Evolutionary conservation across 1,140 invertebrate species (phyloP).

Genomic region (Eciton burchellii): DNA sequence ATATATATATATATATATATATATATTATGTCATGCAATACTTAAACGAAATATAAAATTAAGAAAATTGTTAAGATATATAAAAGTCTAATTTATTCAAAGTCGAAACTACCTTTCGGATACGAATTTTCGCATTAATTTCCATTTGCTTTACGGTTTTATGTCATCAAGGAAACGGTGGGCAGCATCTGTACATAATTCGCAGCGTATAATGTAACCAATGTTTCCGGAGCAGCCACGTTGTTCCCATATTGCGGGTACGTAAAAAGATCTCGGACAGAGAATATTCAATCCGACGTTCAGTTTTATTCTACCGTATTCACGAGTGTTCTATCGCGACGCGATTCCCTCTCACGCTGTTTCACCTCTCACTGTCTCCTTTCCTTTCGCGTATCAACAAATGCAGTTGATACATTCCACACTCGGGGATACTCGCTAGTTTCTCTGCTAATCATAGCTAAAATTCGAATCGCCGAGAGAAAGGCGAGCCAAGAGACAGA

Average conservation of each 20-base stretch:
- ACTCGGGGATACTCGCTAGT: constrained; percentile 46
- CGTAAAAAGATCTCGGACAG: constrained; percentile 66
- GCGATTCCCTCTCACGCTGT: constrained; percentile 19
- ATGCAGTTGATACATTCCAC: constrained; percentile 32
- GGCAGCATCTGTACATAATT: constrained; percentile 80
- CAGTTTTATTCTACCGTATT: constrained; percentile 47
- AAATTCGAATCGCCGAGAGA: constrained; percentile 30
- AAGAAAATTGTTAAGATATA: background rate
- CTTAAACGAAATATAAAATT: background rate
- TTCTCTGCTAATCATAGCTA: constrained; percentile 51
- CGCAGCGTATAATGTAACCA: constrained; percentile 75
- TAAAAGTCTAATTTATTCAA: background rate
- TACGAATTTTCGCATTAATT: constrained; percentile 12
- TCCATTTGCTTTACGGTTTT: background rate
- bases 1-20: too few relatives aligned
- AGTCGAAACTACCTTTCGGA: background rate
- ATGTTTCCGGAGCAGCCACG: constrained; percentile 77
- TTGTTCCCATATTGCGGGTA: constrained; percentile 77
- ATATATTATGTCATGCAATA: background rate
- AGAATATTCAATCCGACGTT: constrained; percentile 24
- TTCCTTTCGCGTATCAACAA: constrained; percentile 37
- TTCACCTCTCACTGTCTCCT: too few relatives aligned
- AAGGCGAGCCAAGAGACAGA: constrained; percentile 18
- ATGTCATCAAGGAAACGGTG: constrained; percentile 75
- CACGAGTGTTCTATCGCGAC: constrained; percentile 48